Evolutionary conservation across 2,113 vertebrate species (phyloP), one percentile per base, ranked within the genome.

Genomic region (Cettia cetti): DNA sequence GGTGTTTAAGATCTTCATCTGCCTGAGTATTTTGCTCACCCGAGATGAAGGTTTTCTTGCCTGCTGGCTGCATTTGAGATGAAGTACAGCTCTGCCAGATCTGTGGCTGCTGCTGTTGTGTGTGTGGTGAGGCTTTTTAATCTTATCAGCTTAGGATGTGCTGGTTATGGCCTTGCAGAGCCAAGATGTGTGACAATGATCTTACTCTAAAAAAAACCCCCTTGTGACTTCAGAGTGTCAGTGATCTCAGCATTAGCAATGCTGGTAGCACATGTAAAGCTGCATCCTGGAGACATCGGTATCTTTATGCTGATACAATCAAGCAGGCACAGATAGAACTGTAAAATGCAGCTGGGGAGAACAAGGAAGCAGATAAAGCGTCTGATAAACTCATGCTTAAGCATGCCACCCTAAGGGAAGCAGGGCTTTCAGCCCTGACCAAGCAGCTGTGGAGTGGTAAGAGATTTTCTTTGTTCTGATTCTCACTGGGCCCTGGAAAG

Each of bases 261-360:
- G 69, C 21, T 74, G 27, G 65, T 47, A 54, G 59, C 3, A 1
- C 33, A 11, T 12, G 18, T 54, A 68, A 82, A 75, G 57, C 69
- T 85, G 78, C 57, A 61, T 85, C 82, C 87, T 90, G 78, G 81
- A 87, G 92, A 82, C 76, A 79, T 7, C 0, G 0, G 7, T 95
- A 91, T 94, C 92, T 93, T 87, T 52, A 60, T 44, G 40, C 65
- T 82, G 66, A 96, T 65, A 64, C 50, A 93, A 95, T 94, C 86
- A 93, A 82, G 54, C 47, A 50, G 60, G 33, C 74, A 64, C 44
- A 82, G 54, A 82, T 21, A 90, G 35, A 75, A 59, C 30, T 37
- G 31, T 84, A 71, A 85, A 93, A 87, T 57, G 44, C 52, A 82
- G 15, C 4, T 35, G 53, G 28, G 31, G 54, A 82, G 45, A 93